Percentiles rank a stretch among this genome's conserved stretches.
Conservation (phyloP, 2,113 vertebrate species). For the Heterotis niloticus region DNA sequence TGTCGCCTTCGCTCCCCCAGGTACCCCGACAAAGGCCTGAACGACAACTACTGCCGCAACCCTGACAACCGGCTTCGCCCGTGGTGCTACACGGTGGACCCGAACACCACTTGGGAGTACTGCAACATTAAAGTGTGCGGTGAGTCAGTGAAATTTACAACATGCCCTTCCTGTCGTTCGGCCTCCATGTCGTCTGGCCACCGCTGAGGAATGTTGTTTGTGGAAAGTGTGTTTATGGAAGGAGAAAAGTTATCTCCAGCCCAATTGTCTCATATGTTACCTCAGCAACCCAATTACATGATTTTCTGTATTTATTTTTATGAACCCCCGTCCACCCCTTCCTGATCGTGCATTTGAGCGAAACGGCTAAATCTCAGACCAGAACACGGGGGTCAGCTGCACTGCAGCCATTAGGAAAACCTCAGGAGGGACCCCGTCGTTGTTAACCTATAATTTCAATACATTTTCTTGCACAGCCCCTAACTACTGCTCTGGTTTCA, state of each 20-base stretch:
- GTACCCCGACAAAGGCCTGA: conserved; percentile 87
- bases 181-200: not conserved
- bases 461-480: not conserved
- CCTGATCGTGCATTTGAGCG: not conserved
- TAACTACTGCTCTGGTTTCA: not conserved
- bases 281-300: conserved; percentile 1
- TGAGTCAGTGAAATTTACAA: conserved; percentile 74
- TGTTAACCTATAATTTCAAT: not conserved
- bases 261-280: not conserved
- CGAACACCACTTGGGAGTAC: conserved; percentile 87
- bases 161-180: conserved; percentile 55
- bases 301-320: conserved; percentile 11
- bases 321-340: not conserved
- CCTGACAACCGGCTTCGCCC: conserved; percentile 86
- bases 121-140: conserved; percentile 91
- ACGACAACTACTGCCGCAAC: conserved; percentile 98
- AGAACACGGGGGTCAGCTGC: not conserved
- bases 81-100: conserved; percentile 95
- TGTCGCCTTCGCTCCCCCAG: conserved; percentile 56
- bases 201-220: conserved; percentile 22
- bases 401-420: not conserved
- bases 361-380: not conserved
- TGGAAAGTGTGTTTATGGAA: not conserved
- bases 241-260: not conserved
- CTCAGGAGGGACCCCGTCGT: not conserved